Base-by-base conservation (phyloP, 2,113 vertebrate species). In the Syngnathoides biaculeatus region DNA sequence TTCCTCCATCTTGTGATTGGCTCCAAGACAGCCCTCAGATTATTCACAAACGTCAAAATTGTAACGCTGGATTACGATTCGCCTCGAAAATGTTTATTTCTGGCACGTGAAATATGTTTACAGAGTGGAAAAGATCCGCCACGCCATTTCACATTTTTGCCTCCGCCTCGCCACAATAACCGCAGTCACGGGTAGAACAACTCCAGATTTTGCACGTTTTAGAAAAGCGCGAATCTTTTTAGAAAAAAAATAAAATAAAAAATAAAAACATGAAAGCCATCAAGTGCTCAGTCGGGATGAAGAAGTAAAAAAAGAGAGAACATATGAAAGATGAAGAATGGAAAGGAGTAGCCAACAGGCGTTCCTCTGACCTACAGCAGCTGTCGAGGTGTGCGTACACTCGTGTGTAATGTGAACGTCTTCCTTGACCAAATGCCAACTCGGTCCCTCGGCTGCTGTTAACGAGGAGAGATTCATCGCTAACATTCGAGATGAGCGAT, bases 401-500 rank as follows among this genome's bases (percentile, higher is more conserved):
- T 8, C 3, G n/a, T 53, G 50, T 24, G n/a, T 66, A n/a, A n/a
- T n/a, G 65, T 55, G 72, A 80, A 64, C 77, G 83, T 86, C 83
- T 74, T 79, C 71, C 70, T 65, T 69, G 80, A 84, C 79, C 80
- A 85, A 87, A 82, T 87, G 84, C 72, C 84, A 87, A 67, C 40
- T 66, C 59, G 59, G 62, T 84, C 86, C 83, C 82, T 66, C 58
- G 80, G 83, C 84, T 78, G 74, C 65, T 68, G 69, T 83, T 89
- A 87, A 86, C 85, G 78, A 83, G 74, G 20, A 73, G 72, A 68
- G 79, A 86, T 83, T 80, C 79, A 83, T 89, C 82, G 78, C 77
- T 75, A 86, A 82, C 83, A 86, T 84, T 72, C 87, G 61, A 84
- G 71, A 86, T 83, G 78, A 92, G 87, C 85, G 82, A 84, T 89